Evolutionary conservation across 2,797 vertebrate species (phyloP).

Genomic region (Leptodactylus fallax): DNA sequence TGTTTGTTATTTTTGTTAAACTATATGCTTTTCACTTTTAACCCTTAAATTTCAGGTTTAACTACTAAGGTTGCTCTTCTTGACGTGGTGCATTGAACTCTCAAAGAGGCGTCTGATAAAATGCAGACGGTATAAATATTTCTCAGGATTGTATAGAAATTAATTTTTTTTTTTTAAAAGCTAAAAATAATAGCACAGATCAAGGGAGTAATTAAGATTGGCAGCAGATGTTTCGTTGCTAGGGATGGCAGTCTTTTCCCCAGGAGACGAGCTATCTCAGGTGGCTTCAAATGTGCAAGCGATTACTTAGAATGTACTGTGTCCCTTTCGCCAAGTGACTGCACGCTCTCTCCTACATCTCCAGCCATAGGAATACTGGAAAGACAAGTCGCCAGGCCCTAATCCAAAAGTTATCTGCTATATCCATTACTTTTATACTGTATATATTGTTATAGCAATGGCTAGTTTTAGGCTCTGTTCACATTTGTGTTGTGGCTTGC

Average conservation of each 20-base stretch:
- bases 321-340: background rate
- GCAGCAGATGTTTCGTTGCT: conserved; percentile 62
- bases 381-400: background rate
- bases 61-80: too few species aligned
- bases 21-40: background rate
- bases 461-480: too few species aligned
- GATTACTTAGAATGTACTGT: conserved; percentile 23
- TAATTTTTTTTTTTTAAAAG: conserved; percentile 40
- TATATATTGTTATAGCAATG: background rate
- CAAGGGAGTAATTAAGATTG: conserved; percentile 64
- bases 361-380: background rate
- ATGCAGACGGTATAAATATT: background rate
- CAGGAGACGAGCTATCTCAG: conserved; percentile 18
- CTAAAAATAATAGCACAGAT: conserved; percentile 50
- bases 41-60: background rate
- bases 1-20: background rate
- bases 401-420: background rate
- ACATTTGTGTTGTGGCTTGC: too few species aligned
- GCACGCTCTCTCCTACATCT: background rate
- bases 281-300: conserved; percentile 40
- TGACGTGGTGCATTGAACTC: background rate
- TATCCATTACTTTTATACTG: background rate
- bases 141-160: conserved; percentile 27
- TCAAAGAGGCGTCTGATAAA: background rate
- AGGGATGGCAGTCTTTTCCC: conserved; percentile 33